Base-by-base conservation (phyloP, 2,888 invertebrate species). In the Onchidella celtica region DNA sequence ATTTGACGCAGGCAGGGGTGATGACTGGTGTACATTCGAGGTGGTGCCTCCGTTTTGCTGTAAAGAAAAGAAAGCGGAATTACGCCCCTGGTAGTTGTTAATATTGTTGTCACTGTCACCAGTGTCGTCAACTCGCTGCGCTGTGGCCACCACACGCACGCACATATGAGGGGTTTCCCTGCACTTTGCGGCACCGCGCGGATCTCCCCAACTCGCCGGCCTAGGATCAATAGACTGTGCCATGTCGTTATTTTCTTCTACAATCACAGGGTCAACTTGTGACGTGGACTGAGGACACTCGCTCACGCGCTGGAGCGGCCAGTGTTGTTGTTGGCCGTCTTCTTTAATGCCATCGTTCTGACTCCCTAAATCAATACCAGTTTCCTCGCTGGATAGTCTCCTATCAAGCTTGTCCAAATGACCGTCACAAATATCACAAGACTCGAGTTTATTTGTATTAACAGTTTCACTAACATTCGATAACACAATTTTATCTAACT, bases 91-190 rank as follows among this genome's bases (percentile, higher is more conserved):
- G n/a, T n/a, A n/a, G 3, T 65, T 29, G 2, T 65, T 14, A 34
- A 32, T 9, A n/a, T 17, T 34, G 66, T 55, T n/a, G 24, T 2
- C 4, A 55, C 11, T 24, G 11, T 65, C 59, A 17, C 32, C 27
- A n/a, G 17, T 55, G 66, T 29, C 69, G 17, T 24, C 57, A 2
- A 36, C 59, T 55, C 27, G 57, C 36, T 69, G 59, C 24, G 59
- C 66, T 1, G 76, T 59, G n/a, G 78, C 69, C 6, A 69, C 29
- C 0, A 69, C 69, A 29, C 1, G 55, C 68, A 68, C 55, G 3
- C 14, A 21, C 29, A 68, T 69, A 24, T 69, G 38, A 34, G 69
- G 61, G 59, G 27, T 57, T 59, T 69, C 69, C 59, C 29, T 6
- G 47, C 29, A 65, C 61, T 69, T 69, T 11, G 57, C 9, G 36